Evolutionary conservation across 1,140 invertebrate genomes (phyloP), one percentile per base, ranked within the genome.

Genomic region (Melanaphis sacchari): DNA sequence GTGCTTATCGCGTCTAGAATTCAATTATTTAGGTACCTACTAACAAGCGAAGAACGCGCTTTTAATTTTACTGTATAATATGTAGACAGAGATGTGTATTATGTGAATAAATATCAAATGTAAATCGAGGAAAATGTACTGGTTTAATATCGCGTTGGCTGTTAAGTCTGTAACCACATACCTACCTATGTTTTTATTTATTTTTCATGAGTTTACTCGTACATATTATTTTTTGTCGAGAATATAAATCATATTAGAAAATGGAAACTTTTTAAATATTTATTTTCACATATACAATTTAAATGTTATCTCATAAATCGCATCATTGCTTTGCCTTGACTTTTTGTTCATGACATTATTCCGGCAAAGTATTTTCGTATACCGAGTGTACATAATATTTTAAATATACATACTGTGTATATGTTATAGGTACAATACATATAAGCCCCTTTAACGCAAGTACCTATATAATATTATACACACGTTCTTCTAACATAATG

Each of bases 21-120:
- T 76, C 31, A 76, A 76, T 76, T 76, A 59, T 59, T 6, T 52
- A 49, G 46, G 31, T 59, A 76, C 59, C 31, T 9, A 76, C n/a
- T 76, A 76, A n/a, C 59, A n/a, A n/a, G 59, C 46, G 46, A n/a
- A n/a, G 4, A 76, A 76, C 59, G 59, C 59, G 15, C 31, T 76
- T 76, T n/a, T 76, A 76, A 76, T 76, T 76, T 76, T n/a, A 76
- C 59, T n/a, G 31, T 76, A 76, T 76, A n/a, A 66, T 66, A n/a
- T n/a, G 18, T 76, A 76, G 31, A 0, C n/a, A 66, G 59, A n/a
- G 15, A 31, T 18, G 6, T 15, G 11, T n/a, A 18, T 15, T 4
- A n/a, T 26, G 11, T 66, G 4, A 4, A 18, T 76, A 76, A 76
- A 76, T 76, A 76, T 76, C 4, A 76, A 76, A 76, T 76, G 31